Conservation (phyloP, 2,797 vertebrate genomes). For the Glossophaga mutica region DNA sequence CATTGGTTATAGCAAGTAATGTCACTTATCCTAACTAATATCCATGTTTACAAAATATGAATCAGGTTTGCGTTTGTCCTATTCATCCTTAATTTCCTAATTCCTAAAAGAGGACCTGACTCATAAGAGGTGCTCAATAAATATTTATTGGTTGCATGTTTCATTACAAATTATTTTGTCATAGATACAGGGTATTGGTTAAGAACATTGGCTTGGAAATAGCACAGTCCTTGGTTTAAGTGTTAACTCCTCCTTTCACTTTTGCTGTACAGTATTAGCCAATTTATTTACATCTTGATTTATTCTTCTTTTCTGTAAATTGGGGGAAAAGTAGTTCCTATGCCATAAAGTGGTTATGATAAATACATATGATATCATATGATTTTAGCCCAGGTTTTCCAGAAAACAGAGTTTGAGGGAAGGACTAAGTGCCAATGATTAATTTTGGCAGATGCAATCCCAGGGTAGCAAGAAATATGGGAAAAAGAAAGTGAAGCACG, state of each 20-base stretch:
- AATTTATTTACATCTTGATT: background rate
- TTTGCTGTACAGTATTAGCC: background rate
- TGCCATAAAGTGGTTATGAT: background rate
- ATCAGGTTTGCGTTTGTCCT: background rate
- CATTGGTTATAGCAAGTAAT: background rate
- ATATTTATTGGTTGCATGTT: background rate
- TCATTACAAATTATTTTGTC: background rate
- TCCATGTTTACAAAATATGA: background rate
- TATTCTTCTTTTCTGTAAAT: background rate
- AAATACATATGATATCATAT: background rate
- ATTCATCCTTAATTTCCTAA: background rate
- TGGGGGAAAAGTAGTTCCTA: background rate
- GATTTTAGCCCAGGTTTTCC: background rate
- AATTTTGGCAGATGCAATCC: background rate
- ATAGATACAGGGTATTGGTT: background rate
- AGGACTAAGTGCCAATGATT: background rate
- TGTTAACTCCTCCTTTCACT: background rate
- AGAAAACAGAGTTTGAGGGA: background rate
- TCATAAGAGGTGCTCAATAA: background rate
- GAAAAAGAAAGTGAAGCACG: background rate
- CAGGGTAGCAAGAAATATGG: background rate
- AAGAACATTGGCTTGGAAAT: background rate
- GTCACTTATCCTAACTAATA: background rate
- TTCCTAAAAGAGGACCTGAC: background rate
- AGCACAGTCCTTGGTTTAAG: background rate